Conservation (phyloP, 2,113 vertebrate genomes). For the Rhineura floridana region DNA sequence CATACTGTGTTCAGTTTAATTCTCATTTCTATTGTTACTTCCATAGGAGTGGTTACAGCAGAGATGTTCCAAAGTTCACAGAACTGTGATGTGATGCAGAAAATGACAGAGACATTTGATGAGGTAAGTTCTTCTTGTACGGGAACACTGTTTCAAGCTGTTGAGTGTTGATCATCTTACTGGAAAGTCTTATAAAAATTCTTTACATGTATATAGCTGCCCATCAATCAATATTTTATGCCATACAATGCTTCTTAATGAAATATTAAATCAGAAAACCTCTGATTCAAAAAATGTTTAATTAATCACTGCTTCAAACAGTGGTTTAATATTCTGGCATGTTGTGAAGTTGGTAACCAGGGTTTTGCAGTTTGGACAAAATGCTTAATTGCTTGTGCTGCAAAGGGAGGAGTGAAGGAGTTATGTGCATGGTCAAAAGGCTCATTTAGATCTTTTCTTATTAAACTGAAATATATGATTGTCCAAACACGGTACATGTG, state of each 20-base stretch:
- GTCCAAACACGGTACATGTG: background rate
- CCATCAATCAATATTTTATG: background rate
- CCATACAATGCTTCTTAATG: no score
- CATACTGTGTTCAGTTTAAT: background rate
- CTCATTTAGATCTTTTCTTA: background rate
- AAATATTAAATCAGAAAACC: no score
- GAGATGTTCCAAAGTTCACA: slow-evolving; percentile 89
- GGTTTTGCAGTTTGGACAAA: no score
- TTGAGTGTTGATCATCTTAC: background rate
- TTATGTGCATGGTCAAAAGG: background rate
- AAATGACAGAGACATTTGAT: slow-evolving; percentile 91
- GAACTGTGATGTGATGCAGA: slow-evolving; percentile 80
- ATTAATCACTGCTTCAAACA: no score
- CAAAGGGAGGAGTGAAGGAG: background rate
- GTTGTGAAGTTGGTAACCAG: no score
- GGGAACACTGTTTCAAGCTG: background rate
- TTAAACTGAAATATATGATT: background rate
- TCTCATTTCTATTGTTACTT: slow-evolving; percentile 38
- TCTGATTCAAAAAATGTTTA: no score
- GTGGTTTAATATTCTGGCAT: no score
- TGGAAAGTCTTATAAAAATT: background rate
- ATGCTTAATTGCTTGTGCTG: no score
- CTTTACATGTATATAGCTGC: background rate
- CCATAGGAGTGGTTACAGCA: slow-evolving; percentile 87
- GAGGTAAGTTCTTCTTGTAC: slow-evolving; percentile 74